A percentile compares a stretch with the other conserved stretches of the same genome.
Evolutionary conservation across 2,888 invertebrate genomes (phyloP).

Genomic region (Pandemis corylana): DNA sequence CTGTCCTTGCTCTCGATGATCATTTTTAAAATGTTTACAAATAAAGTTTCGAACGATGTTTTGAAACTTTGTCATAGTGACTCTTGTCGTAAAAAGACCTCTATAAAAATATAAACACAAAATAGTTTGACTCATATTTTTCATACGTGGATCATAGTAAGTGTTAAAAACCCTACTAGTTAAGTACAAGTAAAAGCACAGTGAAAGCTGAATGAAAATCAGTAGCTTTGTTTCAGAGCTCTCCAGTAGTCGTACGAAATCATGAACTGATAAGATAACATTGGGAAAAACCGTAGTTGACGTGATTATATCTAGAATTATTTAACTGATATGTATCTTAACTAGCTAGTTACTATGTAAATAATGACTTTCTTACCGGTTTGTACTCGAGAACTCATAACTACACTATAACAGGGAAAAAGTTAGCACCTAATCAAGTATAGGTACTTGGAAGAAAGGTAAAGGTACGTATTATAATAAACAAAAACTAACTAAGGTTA

Average conservation of each 20-base stretch:
- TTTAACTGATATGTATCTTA: neutral
- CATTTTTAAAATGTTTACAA: too few species aligned
- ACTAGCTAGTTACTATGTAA: slow-evolving; percentile 27
- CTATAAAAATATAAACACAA: too few species aligned
- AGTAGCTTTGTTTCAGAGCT: too few species aligned
- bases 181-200: too few species aligned
- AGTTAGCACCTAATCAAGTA: neutral
- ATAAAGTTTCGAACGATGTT: too few species aligned
- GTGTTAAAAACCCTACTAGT: too few species aligned
- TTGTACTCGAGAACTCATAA: slow-evolving; percentile 63
- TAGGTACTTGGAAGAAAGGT: neutral
- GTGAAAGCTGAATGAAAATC: too few species aligned
- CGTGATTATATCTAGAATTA: neutral
- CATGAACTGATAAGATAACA: neutral
- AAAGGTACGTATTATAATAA: neutral
- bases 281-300: neutral
- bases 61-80: too few species aligned
- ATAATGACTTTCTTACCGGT: slow-evolving; percentile 59
- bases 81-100: too few species aligned
- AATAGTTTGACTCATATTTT: too few species aligned
- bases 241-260: neutral
- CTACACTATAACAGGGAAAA: slow-evolving; percentile 7
- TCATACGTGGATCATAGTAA: too few species aligned
- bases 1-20: too few species aligned
- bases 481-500: neutral